Percentiles rank a stretch among this genome's conserved stretches.
Conservation (phyloP, 1,140 invertebrate genomes). For the Drosophila lacteicornis region DNA sequence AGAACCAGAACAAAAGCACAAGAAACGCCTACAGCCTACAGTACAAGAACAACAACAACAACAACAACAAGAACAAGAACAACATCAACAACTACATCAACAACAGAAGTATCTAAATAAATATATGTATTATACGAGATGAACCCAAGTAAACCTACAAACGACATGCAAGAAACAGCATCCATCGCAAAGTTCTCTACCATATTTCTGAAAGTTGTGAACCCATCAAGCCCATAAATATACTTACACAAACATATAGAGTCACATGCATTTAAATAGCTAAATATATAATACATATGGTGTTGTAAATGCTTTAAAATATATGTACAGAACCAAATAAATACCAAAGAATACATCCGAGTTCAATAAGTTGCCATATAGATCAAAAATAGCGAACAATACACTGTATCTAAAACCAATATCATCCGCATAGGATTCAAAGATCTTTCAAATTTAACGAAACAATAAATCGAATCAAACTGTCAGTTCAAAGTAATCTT, state of each 20-base stretch:
- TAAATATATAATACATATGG: conserved; percentile 44
- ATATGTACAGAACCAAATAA: conserved; percentile 55
- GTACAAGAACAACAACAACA: conserved; percentile 63
- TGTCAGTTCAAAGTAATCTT: conserved; percentile 4
- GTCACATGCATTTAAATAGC: conserved; percentile 60
- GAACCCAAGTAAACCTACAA: conserved; percentile 34
- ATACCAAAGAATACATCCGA: conserved; percentile 54
- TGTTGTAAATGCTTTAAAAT: conserved; percentile 72
- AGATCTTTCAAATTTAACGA: background rate
- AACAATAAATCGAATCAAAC: background rate
- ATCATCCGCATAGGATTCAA: background rate
- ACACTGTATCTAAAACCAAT: conserved; percentile 14
- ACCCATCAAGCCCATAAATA: conserved; percentile 41
- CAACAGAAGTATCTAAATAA: conserved; percentile 54
- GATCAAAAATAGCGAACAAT: conserved; percentile 7
- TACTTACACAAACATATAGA: conserved; percentile 20
- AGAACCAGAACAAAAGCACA: conserved; percentile 70
- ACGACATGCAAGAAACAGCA: conserved; percentile 38
- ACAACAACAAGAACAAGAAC: conserved; percentile 45
- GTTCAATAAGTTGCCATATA: conserved; percentile 35
- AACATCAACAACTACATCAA: conserved; percentile 42
- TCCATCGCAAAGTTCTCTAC: conserved; percentile 41
- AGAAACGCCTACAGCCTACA: conserved; percentile 65
- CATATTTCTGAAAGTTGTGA: conserved; percentile 66
- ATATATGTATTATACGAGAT: conserved; percentile 53